Evolutionary conservation across 2,113 vertebrate species (phyloP).

Genomic region (Seriola aureovittata): DNA sequence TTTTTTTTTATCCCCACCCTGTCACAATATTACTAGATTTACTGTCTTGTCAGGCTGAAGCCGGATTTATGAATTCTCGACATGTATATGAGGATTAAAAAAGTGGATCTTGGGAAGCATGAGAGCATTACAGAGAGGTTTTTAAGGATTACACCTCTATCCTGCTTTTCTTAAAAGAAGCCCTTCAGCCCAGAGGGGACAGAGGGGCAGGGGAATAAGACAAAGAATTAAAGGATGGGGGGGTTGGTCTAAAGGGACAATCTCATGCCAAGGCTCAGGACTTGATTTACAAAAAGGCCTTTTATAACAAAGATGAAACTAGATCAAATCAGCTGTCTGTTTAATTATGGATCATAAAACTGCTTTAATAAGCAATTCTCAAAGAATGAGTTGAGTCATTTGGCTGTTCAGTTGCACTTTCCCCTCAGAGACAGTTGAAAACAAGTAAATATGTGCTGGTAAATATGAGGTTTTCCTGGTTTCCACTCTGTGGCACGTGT

Average conservation of each 20-base stretch:
- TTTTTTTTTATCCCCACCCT: background rate
- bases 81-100: conserved; percentile 82
- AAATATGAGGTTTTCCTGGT: conserved; percentile 17
- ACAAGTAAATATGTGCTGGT: conserved; percentile 1
- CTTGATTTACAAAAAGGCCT: background rate
- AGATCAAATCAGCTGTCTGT: conserved; percentile 9
- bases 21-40: conserved; percentile 73
- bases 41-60: conserved; percentile 71
- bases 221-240: conserved; percentile 66
- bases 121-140: conserved; percentile 82
- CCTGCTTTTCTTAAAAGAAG: conserved; percentile 84
- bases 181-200: conserved; percentile 58
- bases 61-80: conserved; percentile 80
- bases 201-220: conserved; percentile 66
- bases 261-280: conserved; percentile 31
- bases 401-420: background rate
- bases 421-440: background rate
- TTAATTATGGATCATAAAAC: conserved; percentile 9
- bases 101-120: conserved; percentile 80
- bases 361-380: background rate
- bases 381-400: background rate
- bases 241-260: conserved; percentile 37
- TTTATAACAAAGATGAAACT: background rate
- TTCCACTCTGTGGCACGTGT: conserved; percentile 19
- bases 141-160: conserved; percentile 83